Evolutionary conservation across 1,140 invertebrate genomes (phyloP).

Genomic region (Listronotus bonariensis): DNA sequence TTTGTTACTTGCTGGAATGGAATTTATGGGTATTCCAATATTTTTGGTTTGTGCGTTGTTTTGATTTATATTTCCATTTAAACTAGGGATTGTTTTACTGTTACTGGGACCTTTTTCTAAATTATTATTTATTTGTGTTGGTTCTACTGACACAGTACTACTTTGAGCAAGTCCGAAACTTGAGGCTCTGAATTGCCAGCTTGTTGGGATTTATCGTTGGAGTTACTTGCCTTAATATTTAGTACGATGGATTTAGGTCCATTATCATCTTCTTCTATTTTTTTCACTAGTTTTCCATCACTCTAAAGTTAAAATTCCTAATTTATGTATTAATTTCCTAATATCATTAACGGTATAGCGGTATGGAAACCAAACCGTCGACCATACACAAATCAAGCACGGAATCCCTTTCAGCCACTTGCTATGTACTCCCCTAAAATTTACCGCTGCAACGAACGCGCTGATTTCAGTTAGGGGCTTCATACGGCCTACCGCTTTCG

Average conservation of each 20-base stretch:
- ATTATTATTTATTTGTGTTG: neutral
- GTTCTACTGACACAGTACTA: neutral
- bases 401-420: no score
- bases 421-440: no score
- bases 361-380: no score
- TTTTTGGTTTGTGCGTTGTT: constrained; percentile 7
- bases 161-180: neutral
- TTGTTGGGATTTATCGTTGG: neutral
- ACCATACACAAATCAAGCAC: no score
- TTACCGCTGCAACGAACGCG: no score
- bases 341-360: no score
- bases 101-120: constrained; percentile 1
- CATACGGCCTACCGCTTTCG: no score
- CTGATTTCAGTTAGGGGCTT: no score
- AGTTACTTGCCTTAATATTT: constrained; percentile 22
- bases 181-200: neutral
- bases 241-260: constrained; percentile 24
- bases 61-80: neutral
- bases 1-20: constrained; percentile 9
- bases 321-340: no score
- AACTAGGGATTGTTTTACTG: constrained; percentile 11
- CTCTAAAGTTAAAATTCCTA: constrained; percentile 17
- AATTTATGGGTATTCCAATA: constrained; percentile 16
- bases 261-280: constrained; percentile 25
- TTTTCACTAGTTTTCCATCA: constrained; percentile 25